Base-by-base conservation (phyloP, 37 sponge, comb jelly and placozoan genomes). In the Chondrilla cf. caribensis region DNA sequence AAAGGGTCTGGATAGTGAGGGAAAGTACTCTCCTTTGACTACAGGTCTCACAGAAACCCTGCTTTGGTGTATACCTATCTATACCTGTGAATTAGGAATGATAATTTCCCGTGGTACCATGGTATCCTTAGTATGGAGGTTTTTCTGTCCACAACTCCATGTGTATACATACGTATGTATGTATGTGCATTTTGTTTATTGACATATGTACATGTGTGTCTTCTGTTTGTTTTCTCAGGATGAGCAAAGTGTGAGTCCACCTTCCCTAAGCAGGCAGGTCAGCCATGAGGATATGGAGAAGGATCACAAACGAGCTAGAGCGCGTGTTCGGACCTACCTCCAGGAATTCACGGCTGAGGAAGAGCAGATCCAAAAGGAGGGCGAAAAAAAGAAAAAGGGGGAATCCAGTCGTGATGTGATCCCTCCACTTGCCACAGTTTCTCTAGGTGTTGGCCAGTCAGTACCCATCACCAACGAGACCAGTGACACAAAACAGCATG, bases 201-300 rank as follows among this genome's bases (percentile, higher is more conserved):
- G n/a, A n/a, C n/a, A n/a, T 26, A 26, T 2, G n/a, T 2, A n/a
- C n/a, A 2, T 59, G 60, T 59, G 2, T 59, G 2, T 26, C 25
- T 4, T 40, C 22, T 37, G 5, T 73, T 8, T 73, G 38, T 39
- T 1, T 2, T 73, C 2, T 73, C n/a, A 39, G 76, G 41, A 73
- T 19, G 44, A 22, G 19, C 22, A 37, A 38, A 39, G 41, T 31
- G 18, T 62, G 6, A n/a, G 42, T 40, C 11, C 5, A 38, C 76
- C 43, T 39, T 15, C 25, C 5, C 7, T 73, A 43, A 73, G 36
- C 22, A 0, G 44, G 24, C 44, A 73, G 44, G 41, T 73, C 9
- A 73, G 76, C 24, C 44, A 24, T n/a, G 76, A 73, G 25, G 44
- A 73, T 25, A 73, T 73, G 41, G 41, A 42, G 25, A 36, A 42